A percentile compares a stretch with the other conserved stretches of the same genome.
Conservation (phyloP, 2,888 invertebrate genomes). For the Microplitis manilae region DNA sequence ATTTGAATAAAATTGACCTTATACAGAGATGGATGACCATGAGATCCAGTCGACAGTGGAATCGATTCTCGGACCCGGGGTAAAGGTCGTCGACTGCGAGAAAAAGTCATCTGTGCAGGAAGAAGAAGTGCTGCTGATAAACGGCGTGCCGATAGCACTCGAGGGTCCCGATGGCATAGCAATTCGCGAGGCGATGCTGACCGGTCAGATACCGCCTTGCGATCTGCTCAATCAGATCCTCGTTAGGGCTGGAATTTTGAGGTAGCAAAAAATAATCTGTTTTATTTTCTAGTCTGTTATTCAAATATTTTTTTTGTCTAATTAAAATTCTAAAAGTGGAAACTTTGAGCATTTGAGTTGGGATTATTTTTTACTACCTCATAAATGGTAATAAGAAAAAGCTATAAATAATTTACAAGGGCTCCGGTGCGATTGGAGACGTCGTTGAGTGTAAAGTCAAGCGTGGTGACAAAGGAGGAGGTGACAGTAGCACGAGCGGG, state of each 20-base stretch:
- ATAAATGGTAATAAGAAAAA: conserved; percentile 22
- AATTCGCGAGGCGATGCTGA: conserved; percentile 79
- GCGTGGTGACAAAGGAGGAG: conserved; percentile 81
- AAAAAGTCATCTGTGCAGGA: conserved; percentile 81
- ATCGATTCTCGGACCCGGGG: conserved; percentile 81
- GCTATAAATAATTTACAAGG: conserved; percentile 60
- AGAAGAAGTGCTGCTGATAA: conserved; percentile 81
- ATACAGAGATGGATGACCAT: conserved; percentile 77
- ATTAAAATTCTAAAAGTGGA: too few relatives aligned
- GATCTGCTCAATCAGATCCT: conserved; percentile 81
- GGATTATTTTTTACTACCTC: conserved; percentile 24
- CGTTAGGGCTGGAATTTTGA: conserved; percentile 78
- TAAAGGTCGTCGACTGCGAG: conserved; percentile 82
- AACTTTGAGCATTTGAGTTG: background rate
- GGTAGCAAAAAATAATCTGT: conserved; percentile 58
- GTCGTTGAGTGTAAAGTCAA: conserved; percentile 80
- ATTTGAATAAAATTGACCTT: conserved; percentile 37
- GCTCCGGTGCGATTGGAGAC: conserved; percentile 82
- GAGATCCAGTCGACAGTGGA: conserved; percentile 84
- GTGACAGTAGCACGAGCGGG: conserved; percentile 80
- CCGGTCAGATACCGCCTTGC: conserved; percentile 81
- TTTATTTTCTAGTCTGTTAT: background rate
- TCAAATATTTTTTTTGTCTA: background rate
- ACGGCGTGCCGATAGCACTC: conserved; percentile 79
- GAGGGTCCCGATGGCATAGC: conserved; percentile 80